phyloP scores from a whole-genome alignment of 1,140 invertebrate genomes.

The Chlorops oryzae region DNA sequence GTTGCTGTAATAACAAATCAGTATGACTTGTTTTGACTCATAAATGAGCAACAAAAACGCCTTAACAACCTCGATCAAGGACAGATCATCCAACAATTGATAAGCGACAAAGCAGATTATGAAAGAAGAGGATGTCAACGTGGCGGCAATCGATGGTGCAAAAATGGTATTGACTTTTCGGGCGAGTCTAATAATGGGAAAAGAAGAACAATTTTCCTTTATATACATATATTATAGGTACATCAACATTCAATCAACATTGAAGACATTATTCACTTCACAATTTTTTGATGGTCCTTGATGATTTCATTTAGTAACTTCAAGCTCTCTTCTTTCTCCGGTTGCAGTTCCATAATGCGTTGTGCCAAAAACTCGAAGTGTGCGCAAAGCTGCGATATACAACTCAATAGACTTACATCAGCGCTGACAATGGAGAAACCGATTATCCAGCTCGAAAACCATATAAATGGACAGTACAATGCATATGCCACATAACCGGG shows the following conservation, averaged over 20 bases:
- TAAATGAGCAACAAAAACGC: conserved; percentile 5
- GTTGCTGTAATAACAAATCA: conserved; percentile 9
- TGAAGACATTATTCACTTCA: conserved; percentile 2
- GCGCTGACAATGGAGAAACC: not conserved
- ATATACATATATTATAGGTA: not conserved
- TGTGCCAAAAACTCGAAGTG: conserved; percentile 10
- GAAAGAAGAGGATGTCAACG: conserved; percentile 12
- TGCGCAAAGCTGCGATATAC: conserved; percentile 7
- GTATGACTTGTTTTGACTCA: conserved; percentile 12
- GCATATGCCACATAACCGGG: not conserved
- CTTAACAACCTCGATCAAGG: conserved; percentile 5
- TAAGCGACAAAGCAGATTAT: conserved; percentile 10
- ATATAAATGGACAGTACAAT: not conserved
- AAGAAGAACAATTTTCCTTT: not conserved
- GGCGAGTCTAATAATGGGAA: not conserved
- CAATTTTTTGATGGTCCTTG: conserved; percentile 2
- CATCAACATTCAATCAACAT: too few relatives aligned
- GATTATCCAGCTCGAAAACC: not conserved
- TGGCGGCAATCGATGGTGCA: conserved; percentile 7
- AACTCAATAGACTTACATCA: conserved; percentile 13
- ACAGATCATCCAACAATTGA: conserved; percentile 10
- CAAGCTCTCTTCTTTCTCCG: not conserved
- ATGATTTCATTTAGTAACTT: not conserved
- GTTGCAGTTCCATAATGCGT: conserved; percentile 6
- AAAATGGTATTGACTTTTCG: conserved; percentile 9